phyloP scores from a whole-genome alignment of 2,888 invertebrate genomes.

The Sinopyrophorus schimmeli region DNA sequence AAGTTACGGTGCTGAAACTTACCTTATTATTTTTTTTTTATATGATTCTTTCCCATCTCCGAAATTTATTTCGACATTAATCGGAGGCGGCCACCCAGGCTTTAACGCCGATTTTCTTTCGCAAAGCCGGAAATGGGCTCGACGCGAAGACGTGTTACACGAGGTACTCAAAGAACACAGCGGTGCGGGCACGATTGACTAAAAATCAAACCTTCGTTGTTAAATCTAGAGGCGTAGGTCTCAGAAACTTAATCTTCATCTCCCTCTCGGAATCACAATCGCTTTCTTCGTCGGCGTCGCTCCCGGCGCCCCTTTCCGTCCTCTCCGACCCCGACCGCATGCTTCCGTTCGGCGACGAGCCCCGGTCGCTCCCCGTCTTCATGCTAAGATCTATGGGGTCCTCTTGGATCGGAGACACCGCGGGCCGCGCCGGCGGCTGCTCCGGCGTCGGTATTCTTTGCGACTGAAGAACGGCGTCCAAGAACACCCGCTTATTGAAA shows the following conservation, averaged over 20 bases:
- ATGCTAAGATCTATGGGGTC: constrained; percentile 82
- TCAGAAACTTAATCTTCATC: constrained; percentile 53
- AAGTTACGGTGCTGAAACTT: constrained; percentile 12
- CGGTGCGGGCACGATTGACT: constrained; percentile 36
- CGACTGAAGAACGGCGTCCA: constrained; percentile 75
- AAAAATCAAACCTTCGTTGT: constrained; percentile 69
- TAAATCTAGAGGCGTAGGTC: constrained; percentile 63
- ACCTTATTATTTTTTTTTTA: constrained; percentile 10
- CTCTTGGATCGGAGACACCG: constrained; percentile 62
- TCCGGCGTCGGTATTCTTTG: constrained; percentile 60
- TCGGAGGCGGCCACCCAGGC: constrained; percentile 13
- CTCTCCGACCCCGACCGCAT: constrained; percentile 45
- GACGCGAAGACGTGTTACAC: constrained; percentile 26
- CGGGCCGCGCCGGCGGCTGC: constrained; percentile 50
- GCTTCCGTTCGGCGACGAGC: constrained; percentile 49
- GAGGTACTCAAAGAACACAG: constrained; percentile 46
- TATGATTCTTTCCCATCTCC: constrained; percentile 6
- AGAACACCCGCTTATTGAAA: constrained; percentile 70
- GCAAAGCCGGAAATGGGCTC: constrained; percentile 4
- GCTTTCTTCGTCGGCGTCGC: constrained; percentile 61
- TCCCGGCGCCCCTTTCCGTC: constrained; percentile 44
- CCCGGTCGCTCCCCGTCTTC: constrained; percentile 64
- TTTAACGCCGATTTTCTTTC: constrained; percentile 13
- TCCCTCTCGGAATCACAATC: constrained; percentile 57
- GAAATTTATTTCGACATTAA: constrained; percentile 16